Base-by-base conservation (phyloP, 1,140 invertebrate genomes). In the Samia ricini region DNA sequence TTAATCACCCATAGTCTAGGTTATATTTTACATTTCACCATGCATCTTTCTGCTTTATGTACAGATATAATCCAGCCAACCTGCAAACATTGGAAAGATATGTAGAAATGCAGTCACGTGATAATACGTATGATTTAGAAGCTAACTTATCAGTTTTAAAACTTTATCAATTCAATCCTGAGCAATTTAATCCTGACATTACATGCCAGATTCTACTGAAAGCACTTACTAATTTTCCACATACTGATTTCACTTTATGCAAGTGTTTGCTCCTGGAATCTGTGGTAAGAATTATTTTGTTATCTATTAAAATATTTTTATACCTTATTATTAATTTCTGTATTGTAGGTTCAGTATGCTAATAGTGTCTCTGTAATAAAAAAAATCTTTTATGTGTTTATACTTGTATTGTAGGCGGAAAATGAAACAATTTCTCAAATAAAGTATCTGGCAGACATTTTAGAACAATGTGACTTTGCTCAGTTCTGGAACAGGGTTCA, bases 181-280 rank as follows among this genome's bases (percentile, higher is more conserved):
- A 93, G n/a, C 93, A 94, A 69, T 97, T 97, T 73, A 95, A 98
- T 79, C 92, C 94, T 52, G 93, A 95, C 55, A 95, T 98, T 19
- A 96, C 96, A 4, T 88, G 89, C 58, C 93, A 96, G 72, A 98
- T 99, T 82, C 91, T 99, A 8, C 79, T 99, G 56, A 99, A 99
- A 83, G 97, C 98, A 2, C 90, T 99, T 8, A 99, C 98, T 10
- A 99, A 99, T 91, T 93, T 99, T 66, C 98, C 98, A 7, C 97
- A 99, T 76, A 98, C 98, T 18, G 98, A 99, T 91, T 99, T 99
- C 85, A 96, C 98, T 24, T 91, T 99, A 48, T 99, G 98, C 91
- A 99, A 99, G 91, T 99, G 97, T 91, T 92, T 99, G 24, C 92
- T 99, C 58, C 95, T 96, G 69, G 95, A 96, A 74, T 94, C 94